Evolutionary conservation across 1,140 invertebrate genomes (phyloP), one percentile per base, ranked within the genome.

Genomic region (Drosophila quadrilineata): DNA sequence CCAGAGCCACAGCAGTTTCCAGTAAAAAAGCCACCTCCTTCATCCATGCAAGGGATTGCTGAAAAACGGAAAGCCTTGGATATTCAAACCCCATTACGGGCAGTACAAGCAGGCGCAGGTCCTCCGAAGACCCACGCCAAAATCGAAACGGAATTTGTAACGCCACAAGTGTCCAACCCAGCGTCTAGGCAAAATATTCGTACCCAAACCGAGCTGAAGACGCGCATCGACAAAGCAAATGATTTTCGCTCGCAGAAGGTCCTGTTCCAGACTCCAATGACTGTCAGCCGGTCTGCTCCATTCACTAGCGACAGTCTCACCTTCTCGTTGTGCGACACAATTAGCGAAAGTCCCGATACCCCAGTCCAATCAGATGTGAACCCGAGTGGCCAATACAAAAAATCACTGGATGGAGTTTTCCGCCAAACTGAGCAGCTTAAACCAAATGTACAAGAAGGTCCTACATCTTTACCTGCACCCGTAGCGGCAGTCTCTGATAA

Each of bases 241-340:
- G 88, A 89, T 33, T 89, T 89, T 49, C 80, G 86, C 16, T 75
- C 87, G 0, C 88, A 89, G 19, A 89, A 89, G 38, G 82, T 89
- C 3, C 72, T 89, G 2, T 89, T 89, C 52, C 84, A 87, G 40
- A 89, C 88, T 3, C 88, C 88, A 2, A 88, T 88, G 74, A 74
- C 88, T 6, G 80, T 88, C 0, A 75, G 77, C 19, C 85, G 85
- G 0, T 62, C 59, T 2, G 70, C 74, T 3, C 71, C 71, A 2
- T 67, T 88, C 9, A 38, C 71, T 31, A 76, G 70, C 14, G 72
- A 88, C 19, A 89, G 79, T 36, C 54, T 88, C n/a, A 73, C 57
- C 3, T 69, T 89, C 24, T 88, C 86, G 2, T 56, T 89, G 3
- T 87, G 82, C 43, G 88, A 89, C 46, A 88, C 88, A 8, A 88